Evolutionary conservation across 1,140 invertebrate species (phyloP), one percentile per base, ranked within the genome.

Genomic region (Cydia fagiglandana): DNA sequence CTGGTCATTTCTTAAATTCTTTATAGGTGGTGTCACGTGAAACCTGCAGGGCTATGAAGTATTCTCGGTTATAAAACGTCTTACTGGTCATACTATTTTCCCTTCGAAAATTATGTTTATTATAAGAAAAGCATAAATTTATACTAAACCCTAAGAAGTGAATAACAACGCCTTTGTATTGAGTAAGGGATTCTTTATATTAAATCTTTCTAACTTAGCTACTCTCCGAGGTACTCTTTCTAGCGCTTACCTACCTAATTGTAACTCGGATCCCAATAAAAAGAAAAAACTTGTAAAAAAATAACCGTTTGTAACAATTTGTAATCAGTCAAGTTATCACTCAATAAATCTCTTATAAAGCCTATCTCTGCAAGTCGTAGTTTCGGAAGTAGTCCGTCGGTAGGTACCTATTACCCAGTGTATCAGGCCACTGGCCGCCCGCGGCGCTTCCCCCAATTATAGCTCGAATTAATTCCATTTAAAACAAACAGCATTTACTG

Each of bases 391-490:
- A 45, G 38, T 15, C 66, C 15, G 34, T 61, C 56, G 20, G 56
- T 28, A n/a, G n/a, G n/a, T n/a, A 41, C 12, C 13, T 2, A 3
- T 15, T 24, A 68, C 28, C 38, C 10, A 70, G 76, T 82, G 20
- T 61, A 24, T 80, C 76, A 84, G 84, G 81, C 78, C 84, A 81
- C 81, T 75, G 86, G 84, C 84, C 86, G 82, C 87, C 88, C 82
- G 87, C 80, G 56, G 87, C 20, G 87, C 74, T 80, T 87, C 82
- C 83, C 79, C 85, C 81, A 84, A 86, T 87, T 84, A 88, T 81
- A 70, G 66, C 56, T 64, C 79, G 73, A 80, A 82, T 83, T 79
- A 80, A 80, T 83, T 78, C 76, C 80, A 82, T 85, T 80, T 84
- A 83, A 83, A 81, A 82, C 82, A 84, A 77, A 75, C 76, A 76